Conservation (phyloP, 2,113 vertebrate genomes). For the Mastomys natalensis region DNA sequence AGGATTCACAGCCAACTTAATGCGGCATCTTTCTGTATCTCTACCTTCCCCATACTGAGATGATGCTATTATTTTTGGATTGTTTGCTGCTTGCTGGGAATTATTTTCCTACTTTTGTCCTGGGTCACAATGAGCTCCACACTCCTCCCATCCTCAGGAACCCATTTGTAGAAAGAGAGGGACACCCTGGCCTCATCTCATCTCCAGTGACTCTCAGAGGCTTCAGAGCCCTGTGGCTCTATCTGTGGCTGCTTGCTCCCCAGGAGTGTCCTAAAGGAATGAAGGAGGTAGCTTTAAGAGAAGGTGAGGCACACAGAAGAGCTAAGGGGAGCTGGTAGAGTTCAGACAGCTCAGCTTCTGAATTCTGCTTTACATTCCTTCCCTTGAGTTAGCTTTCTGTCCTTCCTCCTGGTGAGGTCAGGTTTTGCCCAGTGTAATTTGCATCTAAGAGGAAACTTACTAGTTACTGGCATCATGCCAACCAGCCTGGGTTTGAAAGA, state of each 20-base stretch:
- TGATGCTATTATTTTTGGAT: background rate
- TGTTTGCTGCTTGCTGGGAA: background rate
- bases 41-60: background rate
- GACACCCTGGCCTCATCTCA: background rate
- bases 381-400: background rate
- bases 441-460: background rate
- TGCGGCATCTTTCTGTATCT: background rate
- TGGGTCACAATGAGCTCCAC: background rate
- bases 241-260: background rate
- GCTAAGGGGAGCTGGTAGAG: too few relatives aligned
- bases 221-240: background rate
- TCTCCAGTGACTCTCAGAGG: background rate
- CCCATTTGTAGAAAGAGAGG: too few relatives aligned
- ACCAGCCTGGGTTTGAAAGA: background rate
- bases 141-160: rapidly evolving
- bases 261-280: too few relatives aligned
- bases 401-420: too few relatives aligned
- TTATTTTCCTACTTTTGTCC: background rate
- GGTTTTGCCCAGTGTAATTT: background rate
- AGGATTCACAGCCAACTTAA: background rate
- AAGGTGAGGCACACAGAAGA: too few relatives aligned
- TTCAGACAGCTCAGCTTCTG: background rate
- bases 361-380: background rate
- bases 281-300: background rate
- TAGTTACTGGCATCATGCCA: background rate